Evolutionary conservation across 2,888 invertebrate genomes (phyloP).

Genomic region (Dryocosmus kuriphilus): DNA sequence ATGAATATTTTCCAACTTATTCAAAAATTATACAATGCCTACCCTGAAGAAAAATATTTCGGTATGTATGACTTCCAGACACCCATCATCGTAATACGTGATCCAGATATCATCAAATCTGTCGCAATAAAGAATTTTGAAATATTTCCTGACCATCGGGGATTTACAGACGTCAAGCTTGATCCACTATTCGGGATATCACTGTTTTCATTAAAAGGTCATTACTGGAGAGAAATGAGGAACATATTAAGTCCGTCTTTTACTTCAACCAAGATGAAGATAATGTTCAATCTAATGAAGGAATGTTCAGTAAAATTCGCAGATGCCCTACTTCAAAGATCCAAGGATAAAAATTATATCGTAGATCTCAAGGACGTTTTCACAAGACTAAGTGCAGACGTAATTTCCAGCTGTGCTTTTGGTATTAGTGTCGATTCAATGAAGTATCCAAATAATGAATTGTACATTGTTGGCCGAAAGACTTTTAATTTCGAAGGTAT

Average conservation of each 20-base stretch:
- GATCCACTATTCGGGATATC: conserved; percentile 64
- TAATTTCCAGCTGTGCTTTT: conserved; percentile 69
- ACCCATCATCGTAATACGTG: conserved; percentile 64
- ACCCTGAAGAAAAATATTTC: conserved; percentile 55
- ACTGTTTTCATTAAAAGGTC: conserved; percentile 68
- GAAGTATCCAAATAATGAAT: conserved; percentile 67
- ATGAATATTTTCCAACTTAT: conserved; percentile 20
- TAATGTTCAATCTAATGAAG: conserved; percentile 79
- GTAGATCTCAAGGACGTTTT: conserved; percentile 70
- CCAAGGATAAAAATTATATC: conserved; percentile 41
- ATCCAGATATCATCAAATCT: conserved; percentile 66
- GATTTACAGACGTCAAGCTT: conserved; percentile 49
- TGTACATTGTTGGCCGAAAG: conserved; percentile 67
- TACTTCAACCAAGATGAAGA: conserved; percentile 80
- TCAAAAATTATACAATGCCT: conserved; percentile 47
- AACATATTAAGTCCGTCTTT: conserved; percentile 80
- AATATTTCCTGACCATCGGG: conserved; percentile 64
- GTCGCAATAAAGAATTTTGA: conserved; percentile 67
- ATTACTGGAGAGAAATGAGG: conserved; percentile 79
- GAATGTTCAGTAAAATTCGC: conserved; percentile 69
- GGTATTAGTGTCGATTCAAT: conserved; percentile 71
- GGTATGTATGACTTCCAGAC: conserved; percentile 63
- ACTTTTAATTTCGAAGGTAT: conserved; percentile 56
- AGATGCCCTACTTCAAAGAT: conserved; percentile 57
- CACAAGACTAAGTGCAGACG: conserved; percentile 63